Percentiles rank a stretch among this genome's conserved stretches.
These are phyloP conservation scores for Delichon dasypus DNA, from an alignment of 2,797 vertebrate genomes.

Conservation along the genomic window DNA sequence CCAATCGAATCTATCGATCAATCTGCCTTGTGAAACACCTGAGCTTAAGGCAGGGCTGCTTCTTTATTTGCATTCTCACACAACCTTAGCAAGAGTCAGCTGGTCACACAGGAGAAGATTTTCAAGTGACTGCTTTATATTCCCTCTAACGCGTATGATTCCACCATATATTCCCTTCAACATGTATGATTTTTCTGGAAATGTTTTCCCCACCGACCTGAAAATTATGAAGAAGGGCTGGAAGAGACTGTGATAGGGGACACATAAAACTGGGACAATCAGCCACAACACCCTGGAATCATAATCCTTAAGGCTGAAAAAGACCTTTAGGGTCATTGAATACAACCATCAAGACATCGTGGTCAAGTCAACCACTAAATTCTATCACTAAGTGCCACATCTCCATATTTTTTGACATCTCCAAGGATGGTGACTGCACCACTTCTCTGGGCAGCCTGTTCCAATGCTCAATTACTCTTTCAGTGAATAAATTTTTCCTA, in stretches of 20 bases:
- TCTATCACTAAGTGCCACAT: background rate
- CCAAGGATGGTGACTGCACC: background rate
- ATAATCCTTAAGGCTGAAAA: background rate
- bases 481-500: background rate
- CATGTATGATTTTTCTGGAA: background rate
- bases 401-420: background rate
- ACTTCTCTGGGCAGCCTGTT: background rate
- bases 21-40: background rate
- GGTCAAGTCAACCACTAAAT: background rate
- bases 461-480: background rate
- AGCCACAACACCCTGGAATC: background rate
- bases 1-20: fast-evolving
- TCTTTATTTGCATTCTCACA: background rate
- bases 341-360: background rate
- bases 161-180: background rate
- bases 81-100: background rate
- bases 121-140: background rate
- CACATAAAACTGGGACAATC: background rate
- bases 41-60: background rate
- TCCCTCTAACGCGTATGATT: background rate
- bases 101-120: fast-evolving
- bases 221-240: background rate
- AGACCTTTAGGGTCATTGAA: background rate
- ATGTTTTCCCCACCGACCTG: background rate
- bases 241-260: background rate